A percentile compares a stretch with the other conserved stretches of the same genome.
These are phyloP conservation scores for Epinephelus coioides DNA, from an alignment of 2,797 vertebrate genomes.

Conservation along the genomic window DNA sequence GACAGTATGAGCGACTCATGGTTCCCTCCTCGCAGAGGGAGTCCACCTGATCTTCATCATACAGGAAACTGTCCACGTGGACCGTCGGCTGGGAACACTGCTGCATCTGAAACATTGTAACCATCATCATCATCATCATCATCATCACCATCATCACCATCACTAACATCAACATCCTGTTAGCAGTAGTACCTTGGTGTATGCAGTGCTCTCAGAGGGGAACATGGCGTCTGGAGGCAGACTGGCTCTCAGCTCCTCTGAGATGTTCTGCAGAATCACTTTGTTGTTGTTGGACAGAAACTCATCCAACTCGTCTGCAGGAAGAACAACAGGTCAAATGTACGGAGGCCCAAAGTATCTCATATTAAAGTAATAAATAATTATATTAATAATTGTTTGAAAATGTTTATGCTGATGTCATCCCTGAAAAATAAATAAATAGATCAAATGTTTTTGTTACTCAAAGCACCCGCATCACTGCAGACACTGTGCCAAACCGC, in stretches of 20 bases:
- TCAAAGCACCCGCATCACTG: no score
- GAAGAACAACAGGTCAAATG: not conserved
- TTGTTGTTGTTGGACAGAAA: conserved; percentile 78
- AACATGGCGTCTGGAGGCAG: conserved; percentile 89
- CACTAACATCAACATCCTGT: no score
- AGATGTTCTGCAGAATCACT: conserved; percentile 85
- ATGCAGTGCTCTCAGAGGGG: conserved; percentile 84
- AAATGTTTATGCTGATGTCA: no score
- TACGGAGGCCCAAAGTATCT: no score
- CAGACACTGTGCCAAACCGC: no score
- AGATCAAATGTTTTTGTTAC: no score
- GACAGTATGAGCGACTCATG: conserved; percentile 93
- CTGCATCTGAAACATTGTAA: conserved; percentile 82
- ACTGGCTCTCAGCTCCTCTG: conserved; percentile 88
- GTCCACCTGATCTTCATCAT: conserved; percentile 92
- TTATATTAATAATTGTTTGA: no score
- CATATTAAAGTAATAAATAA: no score
- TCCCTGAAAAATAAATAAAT: no score
- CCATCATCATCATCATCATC: not conserved
- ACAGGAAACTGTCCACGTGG: conserved; percentile 94
- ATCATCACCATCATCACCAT: not conserved
- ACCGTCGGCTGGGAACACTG: conserved; percentile 86
- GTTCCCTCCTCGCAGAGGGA: conserved; percentile 90
- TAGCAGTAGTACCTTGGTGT: conserved; percentile 83
- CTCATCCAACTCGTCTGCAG: conserved; percentile 80